These are phyloP conservation scores for Lamprotornis superbus DNA, from an alignment of 2,113 vertebrate species.

Conservation along the genomic window DNA sequence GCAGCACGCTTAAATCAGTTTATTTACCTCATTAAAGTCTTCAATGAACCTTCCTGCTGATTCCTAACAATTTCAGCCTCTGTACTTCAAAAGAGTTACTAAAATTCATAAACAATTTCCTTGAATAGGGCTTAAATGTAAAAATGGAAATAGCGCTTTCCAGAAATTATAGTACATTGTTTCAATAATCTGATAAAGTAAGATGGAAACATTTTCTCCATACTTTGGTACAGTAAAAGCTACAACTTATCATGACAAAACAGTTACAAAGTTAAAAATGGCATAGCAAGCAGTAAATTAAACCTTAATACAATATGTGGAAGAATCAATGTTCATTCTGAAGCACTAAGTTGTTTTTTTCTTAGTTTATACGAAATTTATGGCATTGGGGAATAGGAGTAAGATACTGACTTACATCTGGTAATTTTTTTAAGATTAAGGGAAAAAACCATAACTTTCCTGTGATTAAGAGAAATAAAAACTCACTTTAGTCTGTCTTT, in stretches of 20 bases:
- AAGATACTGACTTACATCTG: neutral
- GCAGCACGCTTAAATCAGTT: neutral
- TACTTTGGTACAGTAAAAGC: neutral
- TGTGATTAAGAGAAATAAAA: neutral
- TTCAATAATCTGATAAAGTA: constrained; percentile 9
- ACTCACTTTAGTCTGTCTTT: neutral
- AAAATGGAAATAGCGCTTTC: neutral
- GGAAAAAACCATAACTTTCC: neutral
- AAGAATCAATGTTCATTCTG: neutral
- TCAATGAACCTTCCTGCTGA: neutral
- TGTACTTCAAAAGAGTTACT: neutral
- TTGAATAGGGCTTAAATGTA: neutral
- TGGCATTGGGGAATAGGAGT: neutral
- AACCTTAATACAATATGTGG: neutral
- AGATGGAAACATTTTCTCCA: constrained; percentile 8
- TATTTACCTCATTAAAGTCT: neutral
- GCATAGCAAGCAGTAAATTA: neutral
- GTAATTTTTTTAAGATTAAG: neutral
- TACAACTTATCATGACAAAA: neutral
- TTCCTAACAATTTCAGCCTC: neutral
- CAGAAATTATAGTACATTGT: neutral
- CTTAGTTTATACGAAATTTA: neutral
- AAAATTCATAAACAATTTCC: neutral
- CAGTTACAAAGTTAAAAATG: neutral
- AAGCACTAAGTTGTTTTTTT: neutral